Conservation (phyloP, 1,140 invertebrate species). For the Scaptomyza graminum region DNA sequence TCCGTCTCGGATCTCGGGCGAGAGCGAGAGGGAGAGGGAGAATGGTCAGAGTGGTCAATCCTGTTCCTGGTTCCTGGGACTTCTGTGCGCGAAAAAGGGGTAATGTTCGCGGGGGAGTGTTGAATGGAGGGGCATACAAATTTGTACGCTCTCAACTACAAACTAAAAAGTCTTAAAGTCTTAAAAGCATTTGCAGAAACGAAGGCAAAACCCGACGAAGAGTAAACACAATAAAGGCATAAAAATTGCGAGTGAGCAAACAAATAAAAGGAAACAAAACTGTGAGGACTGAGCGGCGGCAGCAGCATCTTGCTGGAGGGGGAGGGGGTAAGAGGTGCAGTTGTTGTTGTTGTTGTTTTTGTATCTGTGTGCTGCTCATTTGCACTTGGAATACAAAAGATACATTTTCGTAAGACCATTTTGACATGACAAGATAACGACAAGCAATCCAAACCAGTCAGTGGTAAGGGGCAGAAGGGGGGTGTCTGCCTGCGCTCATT, state of each 20-base stretch:
- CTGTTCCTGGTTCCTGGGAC: slow-evolving; percentile 56
- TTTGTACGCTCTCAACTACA: slow-evolving; percentile 81
- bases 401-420: slow-evolving; percentile 83
- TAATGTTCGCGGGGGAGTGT: background rate
- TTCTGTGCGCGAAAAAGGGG: slow-evolving; percentile 23
- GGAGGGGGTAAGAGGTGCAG: background rate
- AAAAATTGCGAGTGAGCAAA: slow-evolving; percentile 81
- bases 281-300: too few species aligned
- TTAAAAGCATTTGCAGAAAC: slow-evolving; percentile 83
- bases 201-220: slow-evolving; percentile 63
- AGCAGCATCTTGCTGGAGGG: too few species aligned
- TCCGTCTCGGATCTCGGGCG: slow-evolving; percentile 17
- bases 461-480: background rate
- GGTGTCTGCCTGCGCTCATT: slow-evolving; percentile 57
- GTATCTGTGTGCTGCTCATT: slow-evolving; percentile 76
- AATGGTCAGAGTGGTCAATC: slow-evolving; percentile 59
- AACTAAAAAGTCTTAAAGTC: slow-evolving; percentile 82
- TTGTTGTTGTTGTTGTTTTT: slow-evolving; percentile 45
- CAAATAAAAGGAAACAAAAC: slow-evolving; percentile 76
- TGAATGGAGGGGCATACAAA: slow-evolving; percentile 61
- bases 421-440: slow-evolving; percentile 84
- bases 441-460: slow-evolving; percentile 70
- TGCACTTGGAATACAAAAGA: slow-evolving; percentile 82
- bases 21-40: slow-evolving; percentile 35
- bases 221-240: slow-evolving; percentile 82